phyloP scores from a whole-genome alignment of 2,888 invertebrate genomes.

The Argyresthia albistria region DNA sequence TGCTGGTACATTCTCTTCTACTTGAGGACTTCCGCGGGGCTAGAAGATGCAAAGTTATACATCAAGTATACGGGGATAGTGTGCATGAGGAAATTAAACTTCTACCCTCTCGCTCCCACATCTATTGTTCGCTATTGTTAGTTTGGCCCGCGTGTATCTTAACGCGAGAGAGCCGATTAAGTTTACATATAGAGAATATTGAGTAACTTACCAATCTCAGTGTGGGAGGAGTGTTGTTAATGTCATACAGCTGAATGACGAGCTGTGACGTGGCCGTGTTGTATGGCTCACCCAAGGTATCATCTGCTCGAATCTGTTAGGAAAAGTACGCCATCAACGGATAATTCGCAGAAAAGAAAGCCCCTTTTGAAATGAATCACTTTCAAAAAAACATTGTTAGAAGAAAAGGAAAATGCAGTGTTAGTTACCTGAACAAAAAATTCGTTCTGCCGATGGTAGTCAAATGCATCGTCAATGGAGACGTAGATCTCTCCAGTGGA shows the following conservation, averaged over 20 bases:
- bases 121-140: too few relatives aligned
- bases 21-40: constrained; percentile 57
- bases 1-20: constrained; percentile 68
- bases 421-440: constrained; percentile 60
- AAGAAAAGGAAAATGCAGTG: too few relatives aligned
- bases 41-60: constrained; percentile 14
- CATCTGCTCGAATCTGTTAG: constrained; percentile 48
- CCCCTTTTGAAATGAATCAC: too few relatives aligned
- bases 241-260: constrained; percentile 75
- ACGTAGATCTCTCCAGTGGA: constrained; percentile 72
- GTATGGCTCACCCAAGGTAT: constrained; percentile 49
- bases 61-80: too few relatives aligned
- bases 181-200: too few relatives aligned
- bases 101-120: too few relatives aligned
- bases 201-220: constrained; percentile 67
- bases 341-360: too few relatives aligned
- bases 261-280: constrained; percentile 69
- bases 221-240: constrained; percentile 81
- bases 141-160: too few relatives aligned
- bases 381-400: too few relatives aligned
- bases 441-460: constrained; percentile 73
- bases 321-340: too few relatives aligned
- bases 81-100: too few relatives aligned
- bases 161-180: too few relatives aligned
- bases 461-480: constrained; percentile 64